These are phyloP conservation scores for Ormia ochracea DNA, from an alignment of 2,888 invertebrate species.

Conservation along the genomic window DNA sequence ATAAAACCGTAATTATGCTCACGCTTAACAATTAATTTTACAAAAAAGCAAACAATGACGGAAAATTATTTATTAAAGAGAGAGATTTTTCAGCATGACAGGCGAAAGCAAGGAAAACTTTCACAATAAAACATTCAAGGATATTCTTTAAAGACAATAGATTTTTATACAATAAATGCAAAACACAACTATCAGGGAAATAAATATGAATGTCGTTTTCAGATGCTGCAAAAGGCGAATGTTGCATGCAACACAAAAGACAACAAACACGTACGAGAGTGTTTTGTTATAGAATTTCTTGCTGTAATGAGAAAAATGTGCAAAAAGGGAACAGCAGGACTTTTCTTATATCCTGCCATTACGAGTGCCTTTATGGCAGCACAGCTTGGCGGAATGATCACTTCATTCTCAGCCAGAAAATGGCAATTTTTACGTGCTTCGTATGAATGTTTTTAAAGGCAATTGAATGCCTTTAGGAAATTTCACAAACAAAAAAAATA, in stretches of 20 bases:
- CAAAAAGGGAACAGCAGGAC: conserved; percentile 57
- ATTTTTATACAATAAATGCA: conserved; percentile 22
- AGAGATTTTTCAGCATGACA: background rate
- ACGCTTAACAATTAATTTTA: conserved; percentile 57
- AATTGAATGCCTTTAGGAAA: background rate
- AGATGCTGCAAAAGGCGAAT: background rate
- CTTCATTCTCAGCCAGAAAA: conserved; percentile 60
- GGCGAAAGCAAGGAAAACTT: background rate
- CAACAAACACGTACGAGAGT: conserved; percentile 32
- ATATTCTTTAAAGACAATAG: background rate
- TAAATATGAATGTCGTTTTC: background rate
- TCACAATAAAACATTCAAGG: conserved; percentile 27
- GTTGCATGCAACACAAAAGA: conserved; percentile 4
- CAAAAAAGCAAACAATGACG: background rate
- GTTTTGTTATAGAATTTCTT: background rate
- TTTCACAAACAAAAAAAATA: conserved; percentile 5
- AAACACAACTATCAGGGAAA: conserved; percentile 31
- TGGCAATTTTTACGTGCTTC: conserved; percentile 57
- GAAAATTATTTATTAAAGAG: background rate
- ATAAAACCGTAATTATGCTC: conserved; percentile 59
- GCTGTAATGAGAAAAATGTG: background rate
- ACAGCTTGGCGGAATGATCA: conserved; percentile 38
- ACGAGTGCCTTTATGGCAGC: conserved; percentile 28
- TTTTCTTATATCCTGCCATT: background rate
- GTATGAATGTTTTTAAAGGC: background rate